These are phyloP conservation scores for Lithophane ornitopus DNA, from an alignment of 2,888 invertebrate genomes.

Conservation along the genomic window DNA sequence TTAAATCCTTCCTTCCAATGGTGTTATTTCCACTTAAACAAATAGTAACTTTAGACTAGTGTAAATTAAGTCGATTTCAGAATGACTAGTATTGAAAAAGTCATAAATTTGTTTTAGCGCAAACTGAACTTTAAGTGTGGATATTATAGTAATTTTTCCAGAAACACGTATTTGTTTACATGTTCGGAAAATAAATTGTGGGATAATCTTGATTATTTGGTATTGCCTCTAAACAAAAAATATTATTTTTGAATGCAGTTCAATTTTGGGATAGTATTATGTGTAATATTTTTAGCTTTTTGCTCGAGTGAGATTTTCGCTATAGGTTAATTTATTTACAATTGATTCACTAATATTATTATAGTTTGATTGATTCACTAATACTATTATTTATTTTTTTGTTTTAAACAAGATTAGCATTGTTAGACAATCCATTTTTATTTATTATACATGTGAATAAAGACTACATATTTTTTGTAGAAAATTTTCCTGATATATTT, in stretches of 20 bases:
- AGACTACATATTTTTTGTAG: background rate
- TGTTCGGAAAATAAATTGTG: background rate
- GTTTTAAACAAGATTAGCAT: background rate
- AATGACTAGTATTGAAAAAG: background rate
- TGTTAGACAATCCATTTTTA: constrained; percentile 12
- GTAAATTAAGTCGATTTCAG: background rate
- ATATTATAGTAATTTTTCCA: background rate
- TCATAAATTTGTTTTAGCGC: background rate
- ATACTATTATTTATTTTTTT: constrained; percentile 11
- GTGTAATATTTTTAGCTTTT: constrained; percentile 14
- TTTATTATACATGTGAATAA: background rate
- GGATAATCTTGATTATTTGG: background rate
- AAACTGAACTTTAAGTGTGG: background rate
- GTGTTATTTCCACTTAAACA: background rate
- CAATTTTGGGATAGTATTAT: constrained; percentile 8
- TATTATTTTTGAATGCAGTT: constrained; percentile 1
- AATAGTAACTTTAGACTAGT: background rate
- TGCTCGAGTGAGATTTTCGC: constrained; percentile 13
- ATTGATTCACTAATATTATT: constrained; percentile 16
- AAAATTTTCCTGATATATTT: background rate
- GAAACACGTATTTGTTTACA: background rate
- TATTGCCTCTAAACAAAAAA: background rate
- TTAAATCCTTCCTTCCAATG: background rate
- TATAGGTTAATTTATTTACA: constrained; percentile 27
- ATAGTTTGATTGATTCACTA: constrained; percentile 10